These are phyloP conservation scores for Rhabdomys dilectus DNA, from an alignment of 2,113 vertebrate genomes.

Conservation along the genomic window DNA sequence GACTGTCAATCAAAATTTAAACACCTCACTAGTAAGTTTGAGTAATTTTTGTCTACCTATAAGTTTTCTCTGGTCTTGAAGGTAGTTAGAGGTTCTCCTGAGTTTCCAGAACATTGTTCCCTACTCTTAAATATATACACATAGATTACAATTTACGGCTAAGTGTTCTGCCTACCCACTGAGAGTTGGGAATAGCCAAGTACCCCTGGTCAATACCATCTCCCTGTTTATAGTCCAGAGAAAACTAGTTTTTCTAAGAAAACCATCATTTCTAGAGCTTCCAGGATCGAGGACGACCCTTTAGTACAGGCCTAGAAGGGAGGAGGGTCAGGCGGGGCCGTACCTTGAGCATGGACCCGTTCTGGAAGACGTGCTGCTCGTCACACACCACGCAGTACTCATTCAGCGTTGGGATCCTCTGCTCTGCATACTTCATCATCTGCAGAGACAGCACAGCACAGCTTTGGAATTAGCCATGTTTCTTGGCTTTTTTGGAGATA, in stretches of 20 bases:
- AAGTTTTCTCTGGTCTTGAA: neutral
- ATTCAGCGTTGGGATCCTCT: conserved; percentile 97
- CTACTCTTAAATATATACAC: neutral
- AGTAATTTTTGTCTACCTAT: neutral
- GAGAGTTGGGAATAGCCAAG: neutral
- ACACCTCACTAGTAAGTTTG: neutral
- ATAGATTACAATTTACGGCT: neutral
- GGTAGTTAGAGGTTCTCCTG: neutral
- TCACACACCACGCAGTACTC: conserved; percentile 99
- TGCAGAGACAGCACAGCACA: conserved; percentile 77
- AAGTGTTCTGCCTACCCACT: neutral
- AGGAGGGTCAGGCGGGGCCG: neutral
- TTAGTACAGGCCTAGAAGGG: neutral
- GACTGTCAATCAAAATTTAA: conserved; percentile 20
- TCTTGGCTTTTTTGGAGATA: neutral
- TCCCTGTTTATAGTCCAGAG: conserved; percentile 43
- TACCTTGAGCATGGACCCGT: conserved; percentile 99
- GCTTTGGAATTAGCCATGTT: neutral
- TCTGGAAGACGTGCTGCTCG: conserved; percentile 99
- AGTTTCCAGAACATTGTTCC: neutral
- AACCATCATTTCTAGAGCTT: conserved; percentile 51
- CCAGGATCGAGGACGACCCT: neutral
- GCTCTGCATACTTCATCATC: conserved; percentile 99
- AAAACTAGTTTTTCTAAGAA: conserved; percentile 34
- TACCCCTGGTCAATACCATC: neutral